Conservation (phyloP, 2,113 vertebrate species). For the Cheilinus undulatus region DNA sequence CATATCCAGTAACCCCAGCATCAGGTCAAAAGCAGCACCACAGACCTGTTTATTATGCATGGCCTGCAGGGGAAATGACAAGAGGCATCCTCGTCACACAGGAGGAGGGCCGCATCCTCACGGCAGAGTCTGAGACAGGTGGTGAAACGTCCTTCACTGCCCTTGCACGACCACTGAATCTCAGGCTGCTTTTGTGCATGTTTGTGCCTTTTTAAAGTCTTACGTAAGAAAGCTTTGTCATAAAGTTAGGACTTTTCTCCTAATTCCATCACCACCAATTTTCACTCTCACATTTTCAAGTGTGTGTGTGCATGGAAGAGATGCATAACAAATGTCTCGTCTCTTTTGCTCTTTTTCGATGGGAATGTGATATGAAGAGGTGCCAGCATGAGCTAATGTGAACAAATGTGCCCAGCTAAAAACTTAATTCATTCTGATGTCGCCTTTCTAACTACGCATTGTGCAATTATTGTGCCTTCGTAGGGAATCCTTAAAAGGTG, state of each 20-base stretch:
- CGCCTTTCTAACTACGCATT: not conserved
- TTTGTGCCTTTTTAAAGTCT: constrained; percentile 10
- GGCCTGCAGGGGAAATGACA: constrained; percentile 69
- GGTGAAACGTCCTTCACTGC: constrained; percentile 69
- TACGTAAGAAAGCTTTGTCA: constrained; percentile 13
- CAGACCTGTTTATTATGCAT: constrained; percentile 76
- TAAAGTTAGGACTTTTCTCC: constrained; percentile 8
- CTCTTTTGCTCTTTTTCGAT: not conserved
- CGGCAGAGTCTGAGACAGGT: constrained; percentile 58
- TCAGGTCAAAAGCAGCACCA: constrained; percentile 67
- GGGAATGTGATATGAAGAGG: not conserved
- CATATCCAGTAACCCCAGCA: constrained; percentile 52
- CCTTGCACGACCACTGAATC: constrained; percentile 56
- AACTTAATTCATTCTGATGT: not conserved
- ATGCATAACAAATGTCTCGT: not conserved
- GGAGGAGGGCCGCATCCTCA: constrained; percentile 49
- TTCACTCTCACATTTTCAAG: not conserved
- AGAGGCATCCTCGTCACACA: constrained; percentile 62
- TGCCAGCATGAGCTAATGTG: not conserved
- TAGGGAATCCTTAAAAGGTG: constrained; percentile 8
- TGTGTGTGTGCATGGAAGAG: not conserved
- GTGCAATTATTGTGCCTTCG: not conserved
- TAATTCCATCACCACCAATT: not conserved
- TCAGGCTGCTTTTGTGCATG: constrained; percentile 7
- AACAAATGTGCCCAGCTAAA: constrained; percentile 5